Percentiles rank a stretch among this genome's conserved stretches.
Conservation (phyloP, 1,140 invertebrate species). For the Papilio glaucus region DNA sequence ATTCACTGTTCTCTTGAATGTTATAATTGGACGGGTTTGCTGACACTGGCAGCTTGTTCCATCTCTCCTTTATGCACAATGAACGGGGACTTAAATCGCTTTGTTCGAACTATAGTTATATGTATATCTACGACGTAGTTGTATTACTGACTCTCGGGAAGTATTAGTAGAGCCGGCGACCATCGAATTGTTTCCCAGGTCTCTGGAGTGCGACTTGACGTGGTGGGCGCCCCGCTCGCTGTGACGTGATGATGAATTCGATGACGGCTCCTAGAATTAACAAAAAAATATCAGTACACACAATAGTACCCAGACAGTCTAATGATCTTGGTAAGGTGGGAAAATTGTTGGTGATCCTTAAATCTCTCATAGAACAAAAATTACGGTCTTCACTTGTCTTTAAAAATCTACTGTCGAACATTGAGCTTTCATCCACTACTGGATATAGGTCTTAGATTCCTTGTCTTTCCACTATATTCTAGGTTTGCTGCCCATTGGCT, state of each 20-base stretch:
- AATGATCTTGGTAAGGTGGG: too few species aligned
- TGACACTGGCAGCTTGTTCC: neutral
- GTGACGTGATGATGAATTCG: constrained; percentile 68
- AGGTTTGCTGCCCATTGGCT: too few species aligned
- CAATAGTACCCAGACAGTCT: neutral
- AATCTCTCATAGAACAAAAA: too few species aligned
- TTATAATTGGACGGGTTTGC: neutral
- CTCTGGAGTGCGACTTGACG: constrained; percentile 78
- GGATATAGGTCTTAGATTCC: too few species aligned
- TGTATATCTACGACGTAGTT: neutral
- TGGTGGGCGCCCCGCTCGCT: constrained; percentile 71
- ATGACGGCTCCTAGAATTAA: constrained; percentile 70
- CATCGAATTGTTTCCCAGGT: constrained; percentile 72
- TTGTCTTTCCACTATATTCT: too few species aligned
- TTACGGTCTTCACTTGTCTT: too few species aligned
- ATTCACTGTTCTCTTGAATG: too few species aligned
- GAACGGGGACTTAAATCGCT: neutral
- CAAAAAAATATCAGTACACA: neutral
- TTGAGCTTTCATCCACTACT: too few species aligned
- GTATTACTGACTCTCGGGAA: constrained; percentile 72
- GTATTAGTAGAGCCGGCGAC: constrained; percentile 63
- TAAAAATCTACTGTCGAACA: too few species aligned
- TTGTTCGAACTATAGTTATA: neutral
- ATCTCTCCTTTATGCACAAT: neutral
- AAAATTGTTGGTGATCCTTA: too few species aligned